A percentile compares a stretch with the other conserved stretches of the same genome.
phyloP scores from a whole-genome alignment of 2,797 vertebrate species.

The Chaetodon trifasciatus region DNA sequence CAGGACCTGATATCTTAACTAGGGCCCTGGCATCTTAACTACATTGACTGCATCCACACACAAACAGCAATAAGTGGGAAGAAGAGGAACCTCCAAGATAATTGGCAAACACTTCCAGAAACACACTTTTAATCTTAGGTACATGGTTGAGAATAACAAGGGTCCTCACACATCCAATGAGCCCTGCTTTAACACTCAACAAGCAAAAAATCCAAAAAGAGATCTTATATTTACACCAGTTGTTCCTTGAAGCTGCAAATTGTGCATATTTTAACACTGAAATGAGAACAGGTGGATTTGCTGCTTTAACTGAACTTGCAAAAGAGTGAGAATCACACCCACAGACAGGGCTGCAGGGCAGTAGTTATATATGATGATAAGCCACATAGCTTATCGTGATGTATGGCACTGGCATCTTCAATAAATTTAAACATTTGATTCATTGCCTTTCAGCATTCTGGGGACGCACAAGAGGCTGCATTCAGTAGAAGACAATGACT shows the following conservation, averaged over 20 bases:
- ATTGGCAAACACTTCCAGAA: constrained; percentile 45
- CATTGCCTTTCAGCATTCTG: constrained; percentile 33
- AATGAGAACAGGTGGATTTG: constrained; percentile 27
- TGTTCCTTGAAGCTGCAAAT: background rate
- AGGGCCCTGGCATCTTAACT: constrained; percentile 14
- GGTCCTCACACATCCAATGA: constrained; percentile 26
- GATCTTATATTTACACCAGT: constrained; percentile 13
- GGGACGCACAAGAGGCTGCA: constrained; percentile 18
- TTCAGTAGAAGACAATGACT: constrained; percentile 45
- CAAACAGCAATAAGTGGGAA: constrained; percentile 22
- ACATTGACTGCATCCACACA: constrained; percentile 17
- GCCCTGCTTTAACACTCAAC: constrained; percentile 8
- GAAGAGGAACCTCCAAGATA: constrained; percentile 31
- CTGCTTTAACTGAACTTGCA: constrained; percentile 1
- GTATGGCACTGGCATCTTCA: constrained; percentile 28
- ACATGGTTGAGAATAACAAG: constrained; percentile 29
- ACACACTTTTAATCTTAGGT: constrained; percentile 35
- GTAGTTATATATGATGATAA: constrained; percentile 47
- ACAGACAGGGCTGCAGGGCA: background rate
- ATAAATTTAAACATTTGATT: constrained; percentile 55
- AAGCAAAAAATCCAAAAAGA: constrained; percentile 2
- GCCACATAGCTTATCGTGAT: constrained; percentile 42
- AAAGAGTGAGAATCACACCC: constrained; percentile 12
- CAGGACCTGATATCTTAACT: constrained; percentile 24
- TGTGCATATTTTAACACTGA: constrained; percentile 27